Conservation (phyloP, 2,888 invertebrate species). For the Lissonota sp. region DNA sequence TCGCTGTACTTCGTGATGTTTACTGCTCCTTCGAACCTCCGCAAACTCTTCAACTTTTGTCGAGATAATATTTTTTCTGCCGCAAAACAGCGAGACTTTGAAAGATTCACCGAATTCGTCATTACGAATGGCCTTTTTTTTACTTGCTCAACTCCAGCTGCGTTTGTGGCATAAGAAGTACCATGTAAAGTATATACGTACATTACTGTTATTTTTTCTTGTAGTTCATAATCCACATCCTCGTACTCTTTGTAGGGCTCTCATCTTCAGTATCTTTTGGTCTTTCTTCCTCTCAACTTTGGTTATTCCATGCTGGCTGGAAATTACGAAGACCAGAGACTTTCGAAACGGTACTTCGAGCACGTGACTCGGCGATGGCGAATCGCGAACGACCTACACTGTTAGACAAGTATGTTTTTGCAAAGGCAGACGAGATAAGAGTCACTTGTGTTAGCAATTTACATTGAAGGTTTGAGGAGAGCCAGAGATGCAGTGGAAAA, state of each 20-base stretch:
- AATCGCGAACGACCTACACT: conserved; percentile 28
- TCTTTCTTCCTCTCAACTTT: conserved; percentile 12
- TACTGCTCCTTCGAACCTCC: conserved; percentile 41
- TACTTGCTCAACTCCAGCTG: conserved; percentile 16
- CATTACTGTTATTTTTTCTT: conserved; percentile 11
- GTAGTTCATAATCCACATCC: conserved; percentile 26
- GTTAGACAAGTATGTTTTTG: conserved; percentile 18
- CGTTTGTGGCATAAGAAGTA: conserved; percentile 13
- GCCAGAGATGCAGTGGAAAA: conserved; percentile 10
- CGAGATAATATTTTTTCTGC: conserved; percentile 52
- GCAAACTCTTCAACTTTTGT: conserved; percentile 55
- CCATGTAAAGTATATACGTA: conserved; percentile 8
- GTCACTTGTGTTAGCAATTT: conserved; percentile 13
- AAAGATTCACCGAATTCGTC: conserved; percentile 24
- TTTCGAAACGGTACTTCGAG: conserved; percentile 46
- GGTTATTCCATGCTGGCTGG: conserved; percentile 13
- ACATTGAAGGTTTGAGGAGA: conserved; percentile 20
- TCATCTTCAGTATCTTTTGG: conserved; percentile 24
- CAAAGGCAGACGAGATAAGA: conserved; percentile 6
- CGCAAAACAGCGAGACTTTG: conserved; percentile 37
- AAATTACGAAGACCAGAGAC: conserved; percentile 18
- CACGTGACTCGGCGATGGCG: conserved; percentile 39
- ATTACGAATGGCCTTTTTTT: conserved; percentile 26
- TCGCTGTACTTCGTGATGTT: conserved; percentile 10
- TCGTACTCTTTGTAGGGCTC: conserved; percentile 22